Percentiles rank a stretch among this genome's conserved stretches.
phyloP scores from a whole-genome alignment of 1,140 invertebrate genomes.

The Drosophila grimshawi region DNA sequence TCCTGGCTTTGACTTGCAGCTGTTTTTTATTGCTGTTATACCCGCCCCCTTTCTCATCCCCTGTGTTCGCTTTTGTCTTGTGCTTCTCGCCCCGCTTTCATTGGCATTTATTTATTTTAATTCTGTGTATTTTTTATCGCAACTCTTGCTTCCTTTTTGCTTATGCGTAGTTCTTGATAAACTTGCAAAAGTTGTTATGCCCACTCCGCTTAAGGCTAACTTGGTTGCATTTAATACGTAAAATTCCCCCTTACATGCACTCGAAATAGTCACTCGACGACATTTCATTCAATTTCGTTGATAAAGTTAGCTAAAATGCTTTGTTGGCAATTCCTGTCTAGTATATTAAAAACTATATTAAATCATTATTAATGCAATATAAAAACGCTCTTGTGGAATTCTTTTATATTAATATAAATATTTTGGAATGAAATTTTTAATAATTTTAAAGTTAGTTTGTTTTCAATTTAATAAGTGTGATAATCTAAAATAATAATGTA shows the following conservation, averaged over 20 bases:
- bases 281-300: neutral
- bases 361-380: too few relatives aligned
- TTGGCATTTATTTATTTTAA: conserved; percentile 76
- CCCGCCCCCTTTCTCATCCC: neutral
- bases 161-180: conserved; percentile 80
- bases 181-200: conserved; percentile 67
- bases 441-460: neutral
- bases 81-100: conserved; percentile 37
- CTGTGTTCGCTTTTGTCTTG: conserved; percentile 33
- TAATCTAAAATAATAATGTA: neutral
- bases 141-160: conserved; percentile 66
- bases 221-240: conserved; percentile 38
- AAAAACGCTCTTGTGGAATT: neutral
- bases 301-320: neutral
- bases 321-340: too few relatives aligned
- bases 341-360: neutral
- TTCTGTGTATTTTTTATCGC: conserved; percentile 51
- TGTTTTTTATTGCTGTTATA: conserved; percentile 72
- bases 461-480: neutral
- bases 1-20: conserved; percentile 68
- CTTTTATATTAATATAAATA: neutral
- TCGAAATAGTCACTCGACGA: conserved; percentile 3
- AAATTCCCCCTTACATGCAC: conserved; percentile 25
- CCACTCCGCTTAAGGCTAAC: conserved; percentile 26
- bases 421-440: neutral